A percentile compares a stretch with the other conserved stretches of the same genome.
Conservation (phyloP, 2,888 invertebrate genomes). For the Trissolcus brochymenae region DNA sequence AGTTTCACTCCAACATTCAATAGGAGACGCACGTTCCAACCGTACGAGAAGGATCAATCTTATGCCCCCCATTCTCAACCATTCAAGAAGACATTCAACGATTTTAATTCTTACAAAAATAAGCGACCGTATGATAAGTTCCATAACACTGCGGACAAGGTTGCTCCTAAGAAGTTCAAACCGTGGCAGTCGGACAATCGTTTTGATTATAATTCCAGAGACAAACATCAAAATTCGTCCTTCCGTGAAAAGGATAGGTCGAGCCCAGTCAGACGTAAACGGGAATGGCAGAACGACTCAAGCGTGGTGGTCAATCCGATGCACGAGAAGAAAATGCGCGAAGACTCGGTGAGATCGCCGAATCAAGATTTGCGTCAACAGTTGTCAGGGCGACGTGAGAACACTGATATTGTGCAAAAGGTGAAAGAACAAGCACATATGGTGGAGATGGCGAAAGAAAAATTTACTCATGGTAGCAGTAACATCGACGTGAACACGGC, state of each 20-base stretch:
- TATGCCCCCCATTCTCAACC: background rate
- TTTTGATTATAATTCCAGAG: slow-evolving; percentile 17
- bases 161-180: slow-evolving; percentile 45
- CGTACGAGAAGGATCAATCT: background rate
- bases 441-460: slow-evolving; percentile 69
- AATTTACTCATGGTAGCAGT: slow-evolving; percentile 61
- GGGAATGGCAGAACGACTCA: slow-evolving; percentile 58
- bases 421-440: slow-evolving; percentile 69
- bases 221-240: slow-evolving; percentile 7
- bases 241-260: background rate
- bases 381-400: slow-evolving; percentile 66
- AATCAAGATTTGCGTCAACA: slow-evolving; percentile 68
- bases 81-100: slow-evolving; percentile 21
- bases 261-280: slow-evolving; percentile 49
- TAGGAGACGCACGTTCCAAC: background rate
- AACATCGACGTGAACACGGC: slow-evolving; percentile 68
- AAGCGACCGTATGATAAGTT: slow-evolving; percentile 49
- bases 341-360: slow-evolving; percentile 59
- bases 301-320: slow-evolving; percentile 60
- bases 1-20: background rate
- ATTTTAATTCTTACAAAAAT: slow-evolving; percentile 36
- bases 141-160: slow-evolving; percentile 14
- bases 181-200: slow-evolving; percentile 45
- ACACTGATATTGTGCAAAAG: slow-evolving; percentile 64
- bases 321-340: slow-evolving; percentile 65